Evolutionary conservation across 1,140 invertebrate genomes (phyloP).

Genomic region (Hypothenemus hampei): DNA sequence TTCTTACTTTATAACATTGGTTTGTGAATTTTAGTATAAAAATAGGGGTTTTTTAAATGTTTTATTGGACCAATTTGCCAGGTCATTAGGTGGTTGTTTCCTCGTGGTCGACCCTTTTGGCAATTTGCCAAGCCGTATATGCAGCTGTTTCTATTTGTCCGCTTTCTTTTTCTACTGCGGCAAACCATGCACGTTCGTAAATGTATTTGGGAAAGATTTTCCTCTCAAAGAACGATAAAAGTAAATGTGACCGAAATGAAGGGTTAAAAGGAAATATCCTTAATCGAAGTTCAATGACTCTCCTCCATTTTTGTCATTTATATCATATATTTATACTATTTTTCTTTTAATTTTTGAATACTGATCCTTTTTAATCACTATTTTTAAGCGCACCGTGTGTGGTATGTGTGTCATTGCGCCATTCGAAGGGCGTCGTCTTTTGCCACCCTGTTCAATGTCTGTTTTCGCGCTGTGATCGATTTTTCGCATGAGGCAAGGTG

Average conservation of each 20-base stretch:
- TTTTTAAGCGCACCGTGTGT: too few species aligned
- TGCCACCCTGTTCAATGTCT: background rate
- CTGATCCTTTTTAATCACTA: too few species aligned
- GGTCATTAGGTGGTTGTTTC: background rate
- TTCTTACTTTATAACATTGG: background rate
- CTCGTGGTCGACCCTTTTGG: background rate
- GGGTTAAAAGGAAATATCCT: background rate
- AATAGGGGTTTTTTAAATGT: too few species aligned
- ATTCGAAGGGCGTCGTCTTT: slow-evolving; percentile 15
- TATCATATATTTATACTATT: too few species aligned
- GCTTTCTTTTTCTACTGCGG: background rate
- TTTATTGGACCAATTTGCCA: background rate
- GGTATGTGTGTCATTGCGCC: background rate
- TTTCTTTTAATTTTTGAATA: too few species aligned
- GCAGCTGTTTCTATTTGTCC: background rate
- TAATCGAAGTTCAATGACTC: too few species aligned
- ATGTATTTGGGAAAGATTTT: background rate
- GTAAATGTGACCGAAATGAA: background rate
- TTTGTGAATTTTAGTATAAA: background rate
- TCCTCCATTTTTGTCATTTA: too few species aligned
- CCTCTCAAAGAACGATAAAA: background rate
- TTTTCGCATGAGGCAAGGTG: slow-evolving; percentile 12
- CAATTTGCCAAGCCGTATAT: background rate
- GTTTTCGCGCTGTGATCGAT: slow-evolving; percentile 15
- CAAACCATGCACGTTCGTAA: too few species aligned